A percentile compares a stretch with the other conserved stretches of the same genome.
Evolutionary conservation across 2,797 vertebrate genomes (phyloP).

Genomic region (Alca torda): DNA sequence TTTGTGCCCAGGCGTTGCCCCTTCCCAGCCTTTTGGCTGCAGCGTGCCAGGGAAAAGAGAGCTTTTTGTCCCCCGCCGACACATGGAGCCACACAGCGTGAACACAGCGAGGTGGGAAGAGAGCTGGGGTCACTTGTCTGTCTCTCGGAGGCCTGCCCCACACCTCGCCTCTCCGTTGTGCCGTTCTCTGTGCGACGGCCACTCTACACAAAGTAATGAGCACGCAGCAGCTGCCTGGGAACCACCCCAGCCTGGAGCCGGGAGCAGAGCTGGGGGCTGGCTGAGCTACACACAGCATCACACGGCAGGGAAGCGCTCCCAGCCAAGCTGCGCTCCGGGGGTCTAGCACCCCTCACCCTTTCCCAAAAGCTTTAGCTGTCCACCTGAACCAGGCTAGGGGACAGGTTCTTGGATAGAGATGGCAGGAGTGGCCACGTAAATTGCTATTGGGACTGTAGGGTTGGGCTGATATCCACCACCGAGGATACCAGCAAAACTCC

Average conservation of each 20-base stretch:
- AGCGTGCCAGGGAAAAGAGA: background rate
- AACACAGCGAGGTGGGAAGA: accelerated
- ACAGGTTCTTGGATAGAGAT: accelerated
- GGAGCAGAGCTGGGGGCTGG: background rate
- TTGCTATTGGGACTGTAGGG: accelerated
- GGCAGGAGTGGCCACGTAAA: accelerated
- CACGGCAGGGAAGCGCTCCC: accelerated
- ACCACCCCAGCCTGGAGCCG: background rate
- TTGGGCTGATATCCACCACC: background rate
- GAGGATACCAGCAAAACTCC: background rate
- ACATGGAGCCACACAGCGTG: background rate
- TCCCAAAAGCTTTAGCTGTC: background rate
- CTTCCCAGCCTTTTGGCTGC: background rate
- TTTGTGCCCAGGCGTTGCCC: background rate
- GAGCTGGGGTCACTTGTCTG: accelerated
- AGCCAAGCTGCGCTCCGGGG: accelerated
- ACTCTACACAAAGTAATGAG: background rate
- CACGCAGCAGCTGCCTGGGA: background rate
- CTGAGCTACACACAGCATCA: background rate
- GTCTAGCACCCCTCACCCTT: background rate
- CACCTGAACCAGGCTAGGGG: background rate
- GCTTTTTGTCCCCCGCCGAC: background rate
- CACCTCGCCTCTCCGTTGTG: accelerated
- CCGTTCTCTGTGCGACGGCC: accelerated
- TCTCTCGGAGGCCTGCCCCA: background rate